These are phyloP conservation scores for Dasysyrphus albostriatus DNA, from an alignment of 2,888 invertebrate genomes.

Conservation along the genomic window DNA sequence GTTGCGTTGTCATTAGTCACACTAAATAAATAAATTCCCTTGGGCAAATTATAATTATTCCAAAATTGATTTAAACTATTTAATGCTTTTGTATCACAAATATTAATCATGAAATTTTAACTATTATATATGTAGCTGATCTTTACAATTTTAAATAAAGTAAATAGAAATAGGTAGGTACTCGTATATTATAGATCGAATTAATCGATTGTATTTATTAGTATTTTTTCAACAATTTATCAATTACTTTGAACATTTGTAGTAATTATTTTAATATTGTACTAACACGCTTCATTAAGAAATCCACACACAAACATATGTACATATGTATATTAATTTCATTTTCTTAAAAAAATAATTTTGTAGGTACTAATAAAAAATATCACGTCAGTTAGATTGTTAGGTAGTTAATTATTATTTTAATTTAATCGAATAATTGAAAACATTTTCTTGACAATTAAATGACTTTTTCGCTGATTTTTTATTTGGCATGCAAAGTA, in stretches of 20 bases:
- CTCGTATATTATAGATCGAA: too few species aligned
- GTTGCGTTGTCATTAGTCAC: too few species aligned
- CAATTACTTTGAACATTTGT: neutral
- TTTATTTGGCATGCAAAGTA: slow-evolving; percentile 23
- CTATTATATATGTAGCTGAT: too few species aligned
- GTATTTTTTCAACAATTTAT: neutral
- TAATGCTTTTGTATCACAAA: too few species aligned
- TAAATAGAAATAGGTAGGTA: too few species aligned
- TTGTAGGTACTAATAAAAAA: neutral
- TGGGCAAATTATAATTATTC: too few species aligned
- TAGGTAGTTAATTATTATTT: neutral
- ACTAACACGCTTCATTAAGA: neutral
- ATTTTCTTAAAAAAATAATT: neutral
- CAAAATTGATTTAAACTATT: too few species aligned
- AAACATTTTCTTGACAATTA: slow-evolving; percentile 31
- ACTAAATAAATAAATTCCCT: too few species aligned
- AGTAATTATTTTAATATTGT: neutral
- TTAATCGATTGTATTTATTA: too few species aligned
- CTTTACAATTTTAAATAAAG: too few species aligned
- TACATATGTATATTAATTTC: neutral
- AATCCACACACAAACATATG: neutral
- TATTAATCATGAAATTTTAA: too few species aligned
- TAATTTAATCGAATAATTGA: slow-evolving; percentile 39
- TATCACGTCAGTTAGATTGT: neutral
- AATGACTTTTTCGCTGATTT: slow-evolving; percentile 29